These are phyloP conservation scores for Priocnemis perturbator DNA, from an alignment of 2,888 invertebrate species.

Conservation along the genomic window DNA sequence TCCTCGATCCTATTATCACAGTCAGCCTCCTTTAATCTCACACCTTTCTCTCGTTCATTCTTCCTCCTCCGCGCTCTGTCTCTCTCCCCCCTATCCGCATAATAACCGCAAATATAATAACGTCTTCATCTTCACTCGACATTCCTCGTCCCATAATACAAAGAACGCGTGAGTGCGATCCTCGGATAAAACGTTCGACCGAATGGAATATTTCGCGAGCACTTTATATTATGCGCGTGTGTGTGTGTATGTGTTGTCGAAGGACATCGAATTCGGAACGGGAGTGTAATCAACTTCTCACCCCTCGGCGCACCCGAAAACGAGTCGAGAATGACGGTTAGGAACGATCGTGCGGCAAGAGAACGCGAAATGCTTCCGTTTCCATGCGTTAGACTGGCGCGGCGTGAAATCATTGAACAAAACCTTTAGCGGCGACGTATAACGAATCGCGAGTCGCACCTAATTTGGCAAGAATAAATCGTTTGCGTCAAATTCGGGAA, in stretches of 20 bases:
- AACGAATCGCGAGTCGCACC: too few relatives aligned
- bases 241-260: neutral
- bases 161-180: constrained; percentile 33
- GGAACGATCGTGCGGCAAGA: constrained; percentile 7
- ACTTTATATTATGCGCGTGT: constrained; percentile 22
- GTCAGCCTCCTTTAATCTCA: constrained; percentile 61
- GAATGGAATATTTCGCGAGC: constrained; percentile 47
- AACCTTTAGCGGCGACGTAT: too few relatives aligned
- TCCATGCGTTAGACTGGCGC: too few relatives aligned
- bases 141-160: constrained; percentile 31
- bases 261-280: neutral
- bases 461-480: too few relatives aligned
- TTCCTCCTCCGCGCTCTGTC: neutral
- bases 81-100: neutral
- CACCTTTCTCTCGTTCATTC: neutral
- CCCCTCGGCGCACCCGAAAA: constrained; percentile 3
- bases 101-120: too few relatives aligned
- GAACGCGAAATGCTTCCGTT: neutral
- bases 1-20: constrained; percentile 69
- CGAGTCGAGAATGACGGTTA: constrained; percentile 5
- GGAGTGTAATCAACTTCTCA: neutral
- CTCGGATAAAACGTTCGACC: constrained; percentile 32
- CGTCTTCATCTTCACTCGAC: constrained; percentile 12
- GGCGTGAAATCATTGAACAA: too few relatives aligned
- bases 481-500: too few relatives aligned